Evolutionary conservation across 2,113 vertebrate species (phyloP).

Genomic region (Mormoops blainvillei): DNA sequence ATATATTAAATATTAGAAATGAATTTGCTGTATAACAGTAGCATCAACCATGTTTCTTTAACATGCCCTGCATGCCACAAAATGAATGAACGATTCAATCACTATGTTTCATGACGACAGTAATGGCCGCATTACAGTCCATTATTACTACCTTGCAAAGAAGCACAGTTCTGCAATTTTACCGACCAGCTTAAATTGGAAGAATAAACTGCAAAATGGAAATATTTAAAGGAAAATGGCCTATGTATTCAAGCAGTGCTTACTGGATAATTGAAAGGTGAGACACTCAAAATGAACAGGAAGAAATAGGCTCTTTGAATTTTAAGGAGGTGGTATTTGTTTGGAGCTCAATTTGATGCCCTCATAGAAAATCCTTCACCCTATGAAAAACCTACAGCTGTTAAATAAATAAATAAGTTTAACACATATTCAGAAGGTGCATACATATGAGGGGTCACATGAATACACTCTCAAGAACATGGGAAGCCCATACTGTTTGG

Average conservation of each 20-base stretch:
- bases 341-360: not conserved
- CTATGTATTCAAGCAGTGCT: not conserved
- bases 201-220: not conserved
- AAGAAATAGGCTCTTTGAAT: not conserved
- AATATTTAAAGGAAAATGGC: not conserved
- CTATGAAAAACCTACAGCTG: not conserved
- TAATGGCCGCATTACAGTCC: not conserved
- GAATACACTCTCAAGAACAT: not conserved
- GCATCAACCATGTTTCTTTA: not conserved
- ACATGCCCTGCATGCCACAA: not conserved
- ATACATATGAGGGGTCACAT: not conserved
- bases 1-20: not conserved
- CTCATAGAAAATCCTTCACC: not conserved
- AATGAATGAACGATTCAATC: not conserved
- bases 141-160: not conserved
- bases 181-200: not conserved
- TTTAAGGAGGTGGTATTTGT: not conserved
- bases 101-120: not conserved
- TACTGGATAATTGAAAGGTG: not conserved
- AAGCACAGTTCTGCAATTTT: not conserved
- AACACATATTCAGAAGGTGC: not conserved
- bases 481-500: not conserved
- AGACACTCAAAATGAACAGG: not conserved
- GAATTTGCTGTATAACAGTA: not conserved
- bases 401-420: not conserved